Conservation (phyloP, 1,140 invertebrate species). For the Apis mellifera region Amel_HAv3.1 CM009941.2:521001-521500, state of each 20-base stretch:
- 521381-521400: background rate
- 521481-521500: background rate
- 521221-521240: background rate
- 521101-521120: background rate
- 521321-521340: background rate
- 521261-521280: background rate
- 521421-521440: background rate
- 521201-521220: background rate
- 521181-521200: background rate
- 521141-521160: slow-evolving; percentile 2
- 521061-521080: background rate
- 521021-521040: background rate
- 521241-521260: slow-evolving; percentile 1
- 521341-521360: background rate
- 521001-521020: background rate
- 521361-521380: too few species aligned
- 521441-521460: too few species aligned
- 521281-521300: background rate
- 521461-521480: background rate
- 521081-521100: background rate
- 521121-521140: background rate
- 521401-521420: background rate
- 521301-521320: background rate
- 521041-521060: background rate
- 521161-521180: slow-evolving; percentile 2